Base-by-base conservation (phyloP, 2,113 vertebrate species). In the Psilopogon haemacephalus region DNA sequence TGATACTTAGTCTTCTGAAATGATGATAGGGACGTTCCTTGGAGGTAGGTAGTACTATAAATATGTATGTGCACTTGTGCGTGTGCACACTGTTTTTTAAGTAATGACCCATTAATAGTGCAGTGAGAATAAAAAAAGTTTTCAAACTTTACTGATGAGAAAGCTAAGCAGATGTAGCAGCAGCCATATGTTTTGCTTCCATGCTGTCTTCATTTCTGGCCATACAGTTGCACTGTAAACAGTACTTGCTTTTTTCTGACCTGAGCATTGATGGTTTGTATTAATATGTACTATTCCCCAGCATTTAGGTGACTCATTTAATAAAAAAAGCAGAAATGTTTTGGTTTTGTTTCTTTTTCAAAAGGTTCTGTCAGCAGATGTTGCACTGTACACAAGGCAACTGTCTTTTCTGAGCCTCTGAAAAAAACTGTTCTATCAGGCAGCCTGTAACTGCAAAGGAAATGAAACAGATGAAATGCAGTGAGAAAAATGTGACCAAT, bases 291-390 rank as follows among this genome's bases (percentile, higher is more conserved):
- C 50, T n/a, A 75, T 89, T 44, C 48, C 38, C n/a, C n/a, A 46
- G 69, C 33, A 64, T 81, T 42, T 79, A 70, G 27, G 44, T 90
- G 74, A 93, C n/a, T 96, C 77, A n/a, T n/a, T n/a, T n/a, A n/a
- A n/a, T n/a, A 94, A 58, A 65, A 94, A 55, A 24, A 84, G 77
- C 74, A 78, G 88, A 94, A 93, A 55, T 83, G 48, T 83, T 33
- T 67, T n/a, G 38, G 38, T 40, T 9, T 9, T 9, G 9, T 40
- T 40, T 89, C 78, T 79, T 71, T 76, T 46, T n/a, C n/a, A n/a
- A 26, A 32, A 80, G 37, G 17, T 84, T 92, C 56, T 88, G 23
- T 93, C 65, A 86, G 86, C 37, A 68, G 63, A 68, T 74, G 60
- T 63, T 86, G 48, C 84, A 58, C 63, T 71, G 63, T 54, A 40